Conservation (phyloP, 2,888 invertebrate genomes). For the Polyommatus icarus region DNA sequence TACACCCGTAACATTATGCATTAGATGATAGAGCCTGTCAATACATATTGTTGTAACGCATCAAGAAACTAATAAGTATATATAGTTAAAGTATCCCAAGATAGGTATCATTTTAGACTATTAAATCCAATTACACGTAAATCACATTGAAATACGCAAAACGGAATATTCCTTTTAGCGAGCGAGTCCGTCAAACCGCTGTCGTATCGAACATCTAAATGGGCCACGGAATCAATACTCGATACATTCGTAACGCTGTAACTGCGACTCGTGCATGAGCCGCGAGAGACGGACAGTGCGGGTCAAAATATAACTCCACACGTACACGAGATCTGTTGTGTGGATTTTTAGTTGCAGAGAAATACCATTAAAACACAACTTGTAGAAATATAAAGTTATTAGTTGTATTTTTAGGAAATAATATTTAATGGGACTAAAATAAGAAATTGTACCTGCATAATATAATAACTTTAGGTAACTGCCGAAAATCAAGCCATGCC, state of each 20-base stretch:
- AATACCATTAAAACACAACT: no score
- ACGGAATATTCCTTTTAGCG: constrained; percentile 53
- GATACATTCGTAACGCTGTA: constrained; percentile 60
- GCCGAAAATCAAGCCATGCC: no score
- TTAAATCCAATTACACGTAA: constrained; percentile 40
- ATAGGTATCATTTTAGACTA: neutral
- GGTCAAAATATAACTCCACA: constrained; percentile 9
- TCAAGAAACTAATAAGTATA: no score
- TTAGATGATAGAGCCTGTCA: no score
- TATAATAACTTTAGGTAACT: no score
- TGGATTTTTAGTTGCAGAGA: neutral
- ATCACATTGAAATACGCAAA: constrained; percentile 39
- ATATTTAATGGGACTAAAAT: no score
- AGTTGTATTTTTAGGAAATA: no score
- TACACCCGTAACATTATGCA: no score
- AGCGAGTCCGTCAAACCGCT: constrained; percentile 62
- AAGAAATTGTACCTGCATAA: no score
- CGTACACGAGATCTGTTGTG: neutral
- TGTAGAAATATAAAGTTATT: no score
- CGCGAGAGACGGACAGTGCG: constrained; percentile 54
- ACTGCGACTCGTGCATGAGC: constrained; percentile 63
- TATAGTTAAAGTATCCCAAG: neutral
- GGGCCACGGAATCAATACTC: constrained; percentile 68
- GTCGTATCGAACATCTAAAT: constrained; percentile 73
- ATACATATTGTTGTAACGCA: neutral